Percentiles rank a stretch among this genome's conserved stretches.
phyloP scores from a whole-genome alignment of 2,888 invertebrate species.

The Leucoma salicis region DNA sequence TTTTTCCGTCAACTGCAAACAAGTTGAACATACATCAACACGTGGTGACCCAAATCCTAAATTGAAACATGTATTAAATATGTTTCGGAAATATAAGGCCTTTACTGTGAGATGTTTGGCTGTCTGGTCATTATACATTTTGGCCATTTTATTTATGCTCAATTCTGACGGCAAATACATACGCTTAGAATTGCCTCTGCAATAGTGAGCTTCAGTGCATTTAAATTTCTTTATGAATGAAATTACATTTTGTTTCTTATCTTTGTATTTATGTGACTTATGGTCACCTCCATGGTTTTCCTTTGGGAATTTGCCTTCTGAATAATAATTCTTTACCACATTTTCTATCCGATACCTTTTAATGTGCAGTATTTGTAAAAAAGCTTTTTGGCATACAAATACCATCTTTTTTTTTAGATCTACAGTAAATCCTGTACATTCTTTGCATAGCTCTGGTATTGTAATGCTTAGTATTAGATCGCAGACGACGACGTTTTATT shows the following conservation, averaged over 20 bases:
- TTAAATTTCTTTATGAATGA: background rate
- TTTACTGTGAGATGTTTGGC: no score
- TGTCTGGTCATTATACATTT: no score
- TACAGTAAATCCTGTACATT: slow-evolving; percentile 6
- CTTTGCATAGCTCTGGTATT: background rate
- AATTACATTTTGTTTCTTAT: background rate
- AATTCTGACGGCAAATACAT: background rate
- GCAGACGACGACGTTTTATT: slow-evolving; percentile 1
- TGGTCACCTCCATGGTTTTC: slow-evolving; percentile 13
- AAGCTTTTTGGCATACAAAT: slow-evolving; percentile 6
- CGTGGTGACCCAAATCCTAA: background rate
- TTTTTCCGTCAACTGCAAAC: background rate
- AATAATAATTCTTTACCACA: slow-evolving; percentile 6
- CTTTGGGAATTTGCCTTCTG: slow-evolving; percentile 1
- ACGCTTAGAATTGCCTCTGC: background rate
- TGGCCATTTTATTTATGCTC: background rate
- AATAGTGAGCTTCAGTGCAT: background rate
- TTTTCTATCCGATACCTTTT: slow-evolving; percentile 6
- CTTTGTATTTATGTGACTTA: slow-evolving; percentile 8
- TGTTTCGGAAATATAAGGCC: no score
- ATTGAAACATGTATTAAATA: no score
- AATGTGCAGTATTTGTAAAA: slow-evolving; percentile 4
- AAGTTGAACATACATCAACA: background rate
- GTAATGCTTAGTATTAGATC: background rate
- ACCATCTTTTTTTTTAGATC: slow-evolving; percentile 4